Evolutionary conservation across 2,113 vertebrate species (phyloP).

Genomic region (Buteo buteo): DNA sequence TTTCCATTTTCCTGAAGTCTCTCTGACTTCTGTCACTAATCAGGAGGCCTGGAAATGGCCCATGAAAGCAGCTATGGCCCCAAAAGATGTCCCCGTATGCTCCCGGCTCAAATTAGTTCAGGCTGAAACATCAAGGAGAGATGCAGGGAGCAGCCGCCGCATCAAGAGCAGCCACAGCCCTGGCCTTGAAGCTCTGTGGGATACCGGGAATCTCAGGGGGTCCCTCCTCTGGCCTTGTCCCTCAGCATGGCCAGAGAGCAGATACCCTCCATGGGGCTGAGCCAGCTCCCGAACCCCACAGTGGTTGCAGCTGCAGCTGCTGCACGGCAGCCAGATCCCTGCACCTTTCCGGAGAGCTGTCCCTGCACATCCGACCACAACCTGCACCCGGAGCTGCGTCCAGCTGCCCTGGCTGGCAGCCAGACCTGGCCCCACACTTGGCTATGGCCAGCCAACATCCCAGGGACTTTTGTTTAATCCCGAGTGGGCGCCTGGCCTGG

Average conservation of each 20-base stretch:
- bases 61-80: conserved; percentile 30
- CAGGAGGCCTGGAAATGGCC: conserved; percentile 47
- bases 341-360: not conserved
- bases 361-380: not conserved
- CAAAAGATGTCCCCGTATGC: conserved; percentile 36
- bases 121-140: conserved; percentile 40
- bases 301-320: not conserved
- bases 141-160: not conserved
- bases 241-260: not conserved
- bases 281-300: not conserved
- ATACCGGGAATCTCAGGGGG: not conserved
- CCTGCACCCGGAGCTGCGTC: not conserved
- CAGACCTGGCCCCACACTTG: not conserved
- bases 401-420: not conserved
- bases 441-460: not conserved
- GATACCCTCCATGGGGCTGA: not conserved
- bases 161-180: not conserved
- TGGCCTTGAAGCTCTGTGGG: not conserved
- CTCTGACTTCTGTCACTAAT: conserved; percentile 53
- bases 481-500: not conserved
- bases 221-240: not conserved
- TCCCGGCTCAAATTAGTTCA: conserved; percentile 60
- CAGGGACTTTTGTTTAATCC: conserved; percentile 2
- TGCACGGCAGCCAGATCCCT: rapidly evolving
- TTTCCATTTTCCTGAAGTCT: conserved; percentile 41